These are phyloP conservation scores for Felis chaus DNA, from an alignment of 2,113 vertebrate genomes.

Conservation along the genomic window DNA sequence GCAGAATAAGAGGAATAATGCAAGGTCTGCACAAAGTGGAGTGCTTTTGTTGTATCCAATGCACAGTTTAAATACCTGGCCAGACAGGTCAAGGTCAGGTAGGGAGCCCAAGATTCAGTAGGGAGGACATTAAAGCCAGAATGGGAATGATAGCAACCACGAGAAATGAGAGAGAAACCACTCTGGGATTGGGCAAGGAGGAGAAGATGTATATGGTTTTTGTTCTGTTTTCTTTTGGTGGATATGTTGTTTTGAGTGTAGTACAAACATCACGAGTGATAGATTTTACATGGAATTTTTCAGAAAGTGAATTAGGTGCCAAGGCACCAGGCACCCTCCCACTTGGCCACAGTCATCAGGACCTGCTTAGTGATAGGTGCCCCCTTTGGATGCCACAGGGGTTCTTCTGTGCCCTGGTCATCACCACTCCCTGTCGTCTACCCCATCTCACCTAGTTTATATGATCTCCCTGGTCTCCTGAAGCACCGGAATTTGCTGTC, in stretches of 20 bases:
- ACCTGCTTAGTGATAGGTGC: background rate
- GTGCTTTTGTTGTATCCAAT: background rate
- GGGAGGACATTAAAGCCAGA: background rate
- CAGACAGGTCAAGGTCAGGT: background rate
- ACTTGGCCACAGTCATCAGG: background rate
- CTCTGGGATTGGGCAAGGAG: too few species aligned
- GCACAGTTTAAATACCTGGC: background rate
- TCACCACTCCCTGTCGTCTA: background rate
- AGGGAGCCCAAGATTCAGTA: background rate
- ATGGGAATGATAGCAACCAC: background rate
- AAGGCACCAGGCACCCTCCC: background rate
- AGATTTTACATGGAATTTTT: background rate
- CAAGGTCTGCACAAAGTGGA: background rate
- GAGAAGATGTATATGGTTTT: background rate
- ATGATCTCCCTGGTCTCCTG: background rate
- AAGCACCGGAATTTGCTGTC: background rate
- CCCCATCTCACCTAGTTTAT: background rate
- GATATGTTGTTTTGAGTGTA: background rate
- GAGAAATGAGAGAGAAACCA: background rate
- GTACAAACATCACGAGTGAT: background rate
- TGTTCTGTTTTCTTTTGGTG: background rate
- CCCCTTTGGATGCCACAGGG: background rate
- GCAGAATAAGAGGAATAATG: background rate
- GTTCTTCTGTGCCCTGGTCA: background rate
- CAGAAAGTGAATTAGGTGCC: background rate